phyloP scores from a whole-genome alignment of 2,113 vertebrate species.

The Coptodon rendalli region DNA sequence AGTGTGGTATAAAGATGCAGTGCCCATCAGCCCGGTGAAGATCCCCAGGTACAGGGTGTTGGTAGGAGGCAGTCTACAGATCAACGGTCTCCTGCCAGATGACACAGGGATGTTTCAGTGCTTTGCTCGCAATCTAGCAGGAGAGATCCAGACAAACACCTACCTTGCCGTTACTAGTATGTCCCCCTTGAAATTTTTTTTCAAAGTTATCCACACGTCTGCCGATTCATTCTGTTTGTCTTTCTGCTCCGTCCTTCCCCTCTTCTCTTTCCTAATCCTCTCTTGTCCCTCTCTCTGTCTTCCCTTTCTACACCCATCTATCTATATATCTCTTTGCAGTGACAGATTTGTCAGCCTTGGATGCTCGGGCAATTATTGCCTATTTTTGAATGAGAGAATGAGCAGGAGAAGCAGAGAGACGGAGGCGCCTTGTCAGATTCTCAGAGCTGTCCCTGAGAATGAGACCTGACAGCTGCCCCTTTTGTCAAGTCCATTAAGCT shows the following conservation, averaged over 20 bases:
- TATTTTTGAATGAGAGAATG: constrained; percentile 53
- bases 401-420: constrained; percentile 6
- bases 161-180: constrained; percentile 96
- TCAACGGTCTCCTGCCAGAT: constrained; percentile 87
- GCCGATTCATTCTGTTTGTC: constrained; percentile 8
- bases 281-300: constrained; percentile 20
- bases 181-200: constrained; percentile 5
- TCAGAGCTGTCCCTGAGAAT: constrained; percentile 34
- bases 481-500: constrained; percentile 61
- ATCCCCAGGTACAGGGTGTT: constrained; percentile 84
- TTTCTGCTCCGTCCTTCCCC: constrained; percentile 8
- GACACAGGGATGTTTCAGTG: constrained; percentile 99
- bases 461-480: constrained; percentile 47
- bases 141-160: constrained; percentile 94
- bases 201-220: neutral
- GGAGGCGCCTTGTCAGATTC: constrained; percentile 42
- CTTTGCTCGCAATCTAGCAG: constrained; percentile 86
- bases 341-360: constrained; percentile 59
- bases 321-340: constrained; percentile 39
- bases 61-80: constrained; percentile 84
- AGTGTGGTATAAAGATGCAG: constrained; percentile 94
- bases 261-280: constrained; percentile 34
- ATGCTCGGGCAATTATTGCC: constrained; percentile 57
- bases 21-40: constrained; percentile 78
- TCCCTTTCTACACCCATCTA: constrained; percentile 35